Base-by-base conservation (phyloP, 2,888 invertebrate genomes). In the Electrophaes corylata region DNA sequence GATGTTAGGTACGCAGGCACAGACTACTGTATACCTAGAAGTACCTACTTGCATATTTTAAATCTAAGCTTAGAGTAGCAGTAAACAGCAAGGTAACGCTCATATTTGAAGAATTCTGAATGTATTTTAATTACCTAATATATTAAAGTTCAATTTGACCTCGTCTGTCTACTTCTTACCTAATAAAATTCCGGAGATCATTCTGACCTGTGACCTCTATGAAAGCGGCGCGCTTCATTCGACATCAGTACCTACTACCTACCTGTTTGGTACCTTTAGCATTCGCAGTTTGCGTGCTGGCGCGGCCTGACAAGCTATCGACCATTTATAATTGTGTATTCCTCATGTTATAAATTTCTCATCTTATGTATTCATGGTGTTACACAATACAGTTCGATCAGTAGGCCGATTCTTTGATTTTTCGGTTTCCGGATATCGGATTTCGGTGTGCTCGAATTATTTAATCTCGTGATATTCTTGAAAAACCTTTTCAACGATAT, bases 121-220 rank as follows among this genome's bases (percentile, higher is more conserved):
- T 37, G 33, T 44, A 52, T 43, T 50, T 14, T 14, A 46, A 54
- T 57, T 23, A 23, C 23, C 23, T 54, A 50, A 40, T 49, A 29
- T 39, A 51, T 43, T 50, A 57, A 49, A 57, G 44, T 56, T 52
- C 55, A 54, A 37, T 56, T 47, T 56, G 64, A 73, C 69, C 62
- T 70, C 65, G 62, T 70, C 67, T 70, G 63, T 63, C 57, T 63
- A 39, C 44, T 18, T 55, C 62, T 77, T 77, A 71, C 67, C 60
- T 73, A 73, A 75, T 71, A 67, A 62, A 66, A 73, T 70, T 70
- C 69, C 70, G 70, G 58, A 67, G 72, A 73, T 73, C 68, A 70
- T 70, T 65, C 68, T 80, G 72, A 83, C 77, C 82, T 82, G 60
- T 76, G 77, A 78, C 79, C 79, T 74, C 69, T 71, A 78, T 63